Evolutionary conservation across 2,797 vertebrate species (phyloP).

Genomic region (Chanos chanos): DNA sequence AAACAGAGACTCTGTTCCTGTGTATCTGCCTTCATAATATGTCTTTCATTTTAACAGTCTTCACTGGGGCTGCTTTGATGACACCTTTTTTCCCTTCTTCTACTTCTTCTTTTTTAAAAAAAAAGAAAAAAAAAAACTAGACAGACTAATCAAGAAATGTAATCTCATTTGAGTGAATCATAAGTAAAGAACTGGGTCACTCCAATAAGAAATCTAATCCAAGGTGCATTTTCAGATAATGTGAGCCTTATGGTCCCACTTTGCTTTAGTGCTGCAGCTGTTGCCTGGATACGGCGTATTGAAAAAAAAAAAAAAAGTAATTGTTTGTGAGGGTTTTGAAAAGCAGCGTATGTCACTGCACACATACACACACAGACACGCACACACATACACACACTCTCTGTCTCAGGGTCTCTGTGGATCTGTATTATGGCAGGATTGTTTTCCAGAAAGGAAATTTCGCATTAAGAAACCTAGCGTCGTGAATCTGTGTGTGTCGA

Average conservation of each 20-base stretch:
- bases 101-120: no score
- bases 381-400: not conserved
- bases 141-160: constrained; percentile 15
- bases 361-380: constrained; percentile 4
- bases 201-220: constrained; percentile 40
- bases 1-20: not conserved
- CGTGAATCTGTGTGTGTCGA: no score
- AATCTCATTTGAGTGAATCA: constrained; percentile 35
- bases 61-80: no score
- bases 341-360: constrained; percentile 26
- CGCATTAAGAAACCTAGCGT: no score
- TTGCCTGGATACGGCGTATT: constrained; percentile 50
- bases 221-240: constrained; percentile 43
- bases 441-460: no score
- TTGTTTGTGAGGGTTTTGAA: constrained; percentile 28
- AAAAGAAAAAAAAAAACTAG: constrained; percentile 8
- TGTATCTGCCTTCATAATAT: not conserved
- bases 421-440: no score
- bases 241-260: constrained; percentile 36
- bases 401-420: no score
- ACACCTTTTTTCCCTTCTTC: no score
- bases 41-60: not conserved
- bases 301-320: constrained; percentile 44
- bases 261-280: constrained; percentile 30
- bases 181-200: constrained; percentile 45